phyloP scores from a whole-genome alignment of 2,113 vertebrate genomes.

The Pantherophis guttatus region DNA sequence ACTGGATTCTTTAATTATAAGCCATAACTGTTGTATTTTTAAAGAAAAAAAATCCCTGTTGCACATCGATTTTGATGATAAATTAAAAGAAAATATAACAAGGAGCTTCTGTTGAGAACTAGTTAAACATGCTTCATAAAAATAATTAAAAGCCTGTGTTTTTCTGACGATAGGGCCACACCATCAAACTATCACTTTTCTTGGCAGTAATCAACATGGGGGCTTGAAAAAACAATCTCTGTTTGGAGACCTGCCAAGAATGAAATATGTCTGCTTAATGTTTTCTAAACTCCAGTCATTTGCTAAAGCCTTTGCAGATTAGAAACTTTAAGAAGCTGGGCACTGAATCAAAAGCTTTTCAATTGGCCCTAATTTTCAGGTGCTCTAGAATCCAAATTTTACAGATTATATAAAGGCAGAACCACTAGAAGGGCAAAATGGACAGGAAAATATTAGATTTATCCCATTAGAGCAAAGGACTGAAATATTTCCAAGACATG shows the following conservation, averaged over 20 bases:
- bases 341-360: background rate
- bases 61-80: slow-evolving; percentile 11
- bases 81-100: background rate
- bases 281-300: slow-evolving; percentile 33
- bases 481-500: background rate
- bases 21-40: background rate
- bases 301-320: slow-evolving; percentile 38
- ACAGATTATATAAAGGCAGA: background rate
- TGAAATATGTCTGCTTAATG: slow-evolving; percentile 29
- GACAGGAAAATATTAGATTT: background rate
- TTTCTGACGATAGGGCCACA: background rate
- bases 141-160: slow-evolving; percentile 32
- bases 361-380: slow-evolving; percentile 8
- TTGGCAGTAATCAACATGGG: slow-evolving; percentile 21
- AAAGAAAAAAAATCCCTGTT: slow-evolving; percentile 14
- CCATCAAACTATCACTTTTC: slow-evolving; percentile 33
- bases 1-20: slow-evolving; percentile 16
- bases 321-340: slow-evolving; percentile 11
- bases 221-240: slow-evolving; percentile 26
- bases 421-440: background rate
- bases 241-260: slow-evolving; percentile 20
- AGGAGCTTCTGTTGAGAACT: slow-evolving; percentile 15
- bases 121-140: slow-evolving; percentile 30
- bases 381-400: background rate
- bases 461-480: background rate